phyloP scores from a whole-genome alignment of 2,113 vertebrate species.

The Athene noctua region DNA sequence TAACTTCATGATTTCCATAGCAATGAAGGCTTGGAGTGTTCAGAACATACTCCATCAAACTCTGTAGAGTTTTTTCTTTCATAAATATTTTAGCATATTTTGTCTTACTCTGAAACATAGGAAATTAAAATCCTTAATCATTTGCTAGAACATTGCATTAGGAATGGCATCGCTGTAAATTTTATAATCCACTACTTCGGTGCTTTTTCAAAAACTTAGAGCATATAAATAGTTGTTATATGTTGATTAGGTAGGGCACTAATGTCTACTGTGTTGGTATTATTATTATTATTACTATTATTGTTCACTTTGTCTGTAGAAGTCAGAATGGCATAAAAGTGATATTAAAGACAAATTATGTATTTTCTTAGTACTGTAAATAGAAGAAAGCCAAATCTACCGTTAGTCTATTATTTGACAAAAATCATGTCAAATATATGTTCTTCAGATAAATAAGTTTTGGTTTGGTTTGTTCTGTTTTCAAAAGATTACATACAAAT shows the following conservation, averaged over 20 bases:
- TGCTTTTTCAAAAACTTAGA: neutral
- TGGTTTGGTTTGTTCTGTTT: neutral
- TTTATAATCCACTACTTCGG: fast-evolving
- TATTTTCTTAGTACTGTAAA: neutral
- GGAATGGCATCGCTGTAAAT: neutral
- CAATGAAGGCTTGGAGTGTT: neutral
- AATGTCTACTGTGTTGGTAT: neutral
- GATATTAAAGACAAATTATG: neutral
- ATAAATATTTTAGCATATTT: conserved; percentile 7
- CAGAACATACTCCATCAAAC: neutral
- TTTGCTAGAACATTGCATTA: neutral
- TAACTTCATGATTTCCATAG: neutral
- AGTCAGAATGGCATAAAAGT: neutral
- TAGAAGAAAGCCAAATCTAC: neutral
- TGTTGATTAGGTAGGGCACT: neutral
- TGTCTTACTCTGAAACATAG: neutral
- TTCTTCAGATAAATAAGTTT: neutral
- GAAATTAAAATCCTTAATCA: neutral
- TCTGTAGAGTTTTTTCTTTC: neutral
- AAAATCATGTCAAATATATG: neutral
- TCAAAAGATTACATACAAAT: neutral
- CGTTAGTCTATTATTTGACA: neutral
- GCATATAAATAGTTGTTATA: neutral
- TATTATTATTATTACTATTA: neutral
- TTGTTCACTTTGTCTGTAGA: neutral